Conservation (phyloP, 2,888 invertebrate species). For the Yponomeuta sedellus region DNA sequence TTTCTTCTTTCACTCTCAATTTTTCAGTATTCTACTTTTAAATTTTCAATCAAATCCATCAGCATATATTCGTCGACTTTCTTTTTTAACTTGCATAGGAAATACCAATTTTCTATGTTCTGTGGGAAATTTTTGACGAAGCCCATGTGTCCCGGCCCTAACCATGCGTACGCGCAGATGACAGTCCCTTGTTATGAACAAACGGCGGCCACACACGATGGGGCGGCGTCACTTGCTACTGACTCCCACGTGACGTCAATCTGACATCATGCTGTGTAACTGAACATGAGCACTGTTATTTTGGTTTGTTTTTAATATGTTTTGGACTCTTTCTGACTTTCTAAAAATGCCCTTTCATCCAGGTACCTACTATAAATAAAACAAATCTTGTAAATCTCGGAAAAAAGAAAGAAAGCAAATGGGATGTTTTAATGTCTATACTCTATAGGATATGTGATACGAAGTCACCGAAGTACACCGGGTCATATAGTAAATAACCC, state of each 20-base stretch:
- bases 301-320: background rate
- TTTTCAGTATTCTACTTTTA: background rate
- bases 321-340: background rate
- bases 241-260: background rate
- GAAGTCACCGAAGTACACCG: too few species aligned
- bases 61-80: too few species aligned
- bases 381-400: too few species aligned
- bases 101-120: background rate
- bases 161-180: conserved; percentile 10
- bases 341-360: too few species aligned
- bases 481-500: too few species aligned
- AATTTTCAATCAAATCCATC: too few species aligned
- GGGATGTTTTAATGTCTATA: too few species aligned
- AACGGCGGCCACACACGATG: conserved; percentile 12
- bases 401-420: too few species aligned
- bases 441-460: too few species aligned
- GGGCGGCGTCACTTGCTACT: background rate
- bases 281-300: background rate
- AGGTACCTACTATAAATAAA: too few species aligned
- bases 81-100: too few species aligned
- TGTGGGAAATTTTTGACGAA: background rate
- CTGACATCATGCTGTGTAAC: background rate
- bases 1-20: background rate
- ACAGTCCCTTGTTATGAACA: conserved; percentile 12
- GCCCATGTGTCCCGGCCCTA: background rate